A percentile compares a stretch with the other conserved stretches of the same genome.
Evolutionary conservation across 92 coral and sea anemone genomes (phyloP).

Genomic region (Siderastrea radians): DNA sequence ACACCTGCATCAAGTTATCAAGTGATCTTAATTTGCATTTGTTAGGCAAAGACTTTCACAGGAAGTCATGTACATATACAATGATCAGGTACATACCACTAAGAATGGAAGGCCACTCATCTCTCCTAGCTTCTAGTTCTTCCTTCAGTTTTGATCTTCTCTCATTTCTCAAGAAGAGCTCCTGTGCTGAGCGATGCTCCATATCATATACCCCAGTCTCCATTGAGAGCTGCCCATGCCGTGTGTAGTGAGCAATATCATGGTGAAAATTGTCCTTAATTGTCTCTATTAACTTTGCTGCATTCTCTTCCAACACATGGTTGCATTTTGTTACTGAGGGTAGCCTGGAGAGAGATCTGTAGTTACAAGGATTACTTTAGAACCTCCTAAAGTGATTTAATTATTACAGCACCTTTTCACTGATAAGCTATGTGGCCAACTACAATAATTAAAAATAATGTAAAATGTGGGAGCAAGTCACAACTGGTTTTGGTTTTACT

Average conservation of each 20-base stretch:
- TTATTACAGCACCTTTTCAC: neutral
- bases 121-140: slow-evolving; percentile 76
- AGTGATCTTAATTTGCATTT: too few relatives aligned
- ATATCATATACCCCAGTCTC: slow-evolving; percentile 95
- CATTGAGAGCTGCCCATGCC: slow-evolving; percentile 89
- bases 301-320: slow-evolving; percentile 81
- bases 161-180: slow-evolving; percentile 93
- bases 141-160: slow-evolving; percentile 87
- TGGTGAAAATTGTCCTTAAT: slow-evolving; percentile 87
- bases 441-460: too few relatives aligned
- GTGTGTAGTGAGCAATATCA: slow-evolving; percentile 95
- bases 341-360: slow-evolving; percentile 63
- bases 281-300: slow-evolving; percentile 60
- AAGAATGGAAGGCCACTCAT: slow-evolving; percentile 93
- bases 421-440: too few relatives aligned
- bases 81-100: slow-evolving; percentile 58
- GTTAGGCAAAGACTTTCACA: too few relatives aligned
- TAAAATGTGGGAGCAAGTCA: too few relatives aligned
- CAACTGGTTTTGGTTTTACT: too few relatives aligned
- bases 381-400: neutral
- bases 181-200: slow-evolving; percentile 96
- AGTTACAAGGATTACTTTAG: neutral
- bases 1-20: too few relatives aligned
- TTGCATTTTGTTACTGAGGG: slow-evolving; percentile 75
- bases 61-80: too few relatives aligned